Conservation (phyloP, 1,140 invertebrate genomes). For the Philaenus spumarius region DNA sequence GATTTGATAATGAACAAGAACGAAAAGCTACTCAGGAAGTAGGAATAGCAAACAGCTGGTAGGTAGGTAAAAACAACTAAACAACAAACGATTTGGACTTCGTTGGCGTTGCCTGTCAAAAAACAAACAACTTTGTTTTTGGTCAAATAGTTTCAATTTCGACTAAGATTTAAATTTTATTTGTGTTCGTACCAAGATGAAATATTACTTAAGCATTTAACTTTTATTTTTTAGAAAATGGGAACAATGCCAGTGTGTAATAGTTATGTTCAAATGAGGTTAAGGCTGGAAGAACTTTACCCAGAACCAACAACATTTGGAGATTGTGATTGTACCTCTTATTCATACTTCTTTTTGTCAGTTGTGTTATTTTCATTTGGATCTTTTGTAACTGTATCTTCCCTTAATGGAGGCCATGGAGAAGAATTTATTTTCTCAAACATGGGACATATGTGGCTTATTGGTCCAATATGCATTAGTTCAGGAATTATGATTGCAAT, state of each 20-base stretch:
- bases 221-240: too few relatives aligned
- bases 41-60: too few relatives aligned
- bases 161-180: too few relatives aligned
- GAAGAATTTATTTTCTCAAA: constrained; percentile 50
- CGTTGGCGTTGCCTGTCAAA: too few relatives aligned
- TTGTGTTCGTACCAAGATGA: too few relatives aligned
- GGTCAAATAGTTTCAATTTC: too few relatives aligned
- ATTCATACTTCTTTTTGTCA: constrained; percentile 56
- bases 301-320: constrained; percentile 52
- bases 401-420: constrained; percentile 44
- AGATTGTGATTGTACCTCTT: constrained; percentile 57
- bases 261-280: constrained; percentile 46
- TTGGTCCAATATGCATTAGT: constrained; percentile 60
- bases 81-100: too few relatives aligned
- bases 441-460: constrained; percentile 60
- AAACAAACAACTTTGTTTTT: too few relatives aligned
- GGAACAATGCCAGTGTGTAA: constrained; percentile 10
- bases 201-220: too few relatives aligned
- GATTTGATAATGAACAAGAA: too few relatives aligned
- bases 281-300: constrained; percentile 49
- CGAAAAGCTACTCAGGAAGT: too few relatives aligned
- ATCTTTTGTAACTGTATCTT: constrained; percentile 54
- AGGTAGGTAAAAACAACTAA: too few relatives aligned
- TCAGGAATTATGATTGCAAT: constrained; percentile 61
- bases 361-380: constrained; percentile 55